Evolutionary conservation across 1,140 invertebrate genomes (phyloP), one percentile per base, ranked within the genome.

Genomic region (Monochamus saltuarius): DNA sequence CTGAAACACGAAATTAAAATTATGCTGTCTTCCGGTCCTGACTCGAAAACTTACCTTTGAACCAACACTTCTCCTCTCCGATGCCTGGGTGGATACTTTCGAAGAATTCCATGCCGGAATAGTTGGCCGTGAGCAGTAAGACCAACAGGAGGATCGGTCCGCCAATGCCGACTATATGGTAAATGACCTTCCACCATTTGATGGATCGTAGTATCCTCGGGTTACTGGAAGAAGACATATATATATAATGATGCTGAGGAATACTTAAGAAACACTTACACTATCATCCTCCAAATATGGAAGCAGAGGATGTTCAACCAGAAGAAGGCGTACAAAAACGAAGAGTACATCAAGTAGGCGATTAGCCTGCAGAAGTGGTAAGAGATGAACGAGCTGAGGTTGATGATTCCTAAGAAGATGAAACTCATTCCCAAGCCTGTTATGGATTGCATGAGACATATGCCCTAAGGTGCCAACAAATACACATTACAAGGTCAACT

Each of bases 1-100:
- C 85, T 86, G 64, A 55, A 80, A 79, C 47, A 54, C 9, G 11
- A 22, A 39, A 39, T 13, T 17, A 46, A 17, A 2, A 2, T 16
- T 14, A 7, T 8, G 11, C 9, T 45, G 14, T 22, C 29, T 2
- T 13, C 9, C 6, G 4, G 16, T 22, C 6, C n/a, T n/a, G n/a
- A n/a, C n/a, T n/a, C n/a, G n/a, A n/a, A n/a, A n/a, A 35, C 35
- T 35, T 29, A 56, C 53, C 13, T 45, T 56, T 22, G 22, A 56
- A 56, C 53, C 53, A 56, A 16, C 53, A 56, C 22, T 19, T 56
- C 13, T 11, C 10, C 17, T 40, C 38, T 1, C 39, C 53, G 11
- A 56, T 56, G 8, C 40, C 40, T 22, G 53, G 53, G 13, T 56
- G 53, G 10, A 56, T 56, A 16, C 13, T n/a, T 1, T 43, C 14